Conservation (phyloP, 2,888 invertebrate species). For the Lacanobia oleracea region DNA sequence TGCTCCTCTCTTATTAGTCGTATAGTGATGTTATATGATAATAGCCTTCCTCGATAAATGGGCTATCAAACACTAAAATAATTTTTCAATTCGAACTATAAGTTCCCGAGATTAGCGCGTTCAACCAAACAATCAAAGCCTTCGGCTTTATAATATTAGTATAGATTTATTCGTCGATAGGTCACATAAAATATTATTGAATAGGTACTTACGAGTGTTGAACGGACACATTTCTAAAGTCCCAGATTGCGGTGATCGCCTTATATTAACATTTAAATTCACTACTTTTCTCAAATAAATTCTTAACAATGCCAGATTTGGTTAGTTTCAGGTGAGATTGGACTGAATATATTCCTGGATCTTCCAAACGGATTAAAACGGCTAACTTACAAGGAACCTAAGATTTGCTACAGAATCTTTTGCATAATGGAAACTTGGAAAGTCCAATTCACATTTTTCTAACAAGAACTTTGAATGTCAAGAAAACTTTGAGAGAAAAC, state of each 20-base stretch:
- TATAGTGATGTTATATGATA: too few relatives aligned
- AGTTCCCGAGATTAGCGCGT: too few relatives aligned
- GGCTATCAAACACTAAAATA: too few relatives aligned
- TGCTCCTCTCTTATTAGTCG: too few relatives aligned
- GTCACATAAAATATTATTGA: background rate
- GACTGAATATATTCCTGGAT: background rate
- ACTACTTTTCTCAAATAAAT: background rate
- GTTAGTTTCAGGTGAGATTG: constrained; percentile 28
- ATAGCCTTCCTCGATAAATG: too few relatives aligned
- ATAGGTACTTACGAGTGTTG: background rate
- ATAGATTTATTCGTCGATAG: background rate
- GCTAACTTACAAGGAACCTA: background rate
- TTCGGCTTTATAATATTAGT: too few relatives aligned
- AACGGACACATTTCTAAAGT: constrained; percentile 19
- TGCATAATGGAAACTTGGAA: background rate
- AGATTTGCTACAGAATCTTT: constrained; percentile 5
- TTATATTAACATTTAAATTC: background rate
- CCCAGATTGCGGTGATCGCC: background rate
- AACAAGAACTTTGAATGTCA: background rate
- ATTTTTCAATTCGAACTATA: too few relatives aligned
- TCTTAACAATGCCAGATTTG: background rate
- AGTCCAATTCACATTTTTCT: background rate
- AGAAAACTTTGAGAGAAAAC: background rate
- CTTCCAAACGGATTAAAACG: background rate
- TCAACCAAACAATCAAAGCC: too few relatives aligned